These are phyloP conservation scores for Melinaea menophilus DNA, from an alignment of 2,888 invertebrate genomes.

Conservation along the genomic window DNA sequence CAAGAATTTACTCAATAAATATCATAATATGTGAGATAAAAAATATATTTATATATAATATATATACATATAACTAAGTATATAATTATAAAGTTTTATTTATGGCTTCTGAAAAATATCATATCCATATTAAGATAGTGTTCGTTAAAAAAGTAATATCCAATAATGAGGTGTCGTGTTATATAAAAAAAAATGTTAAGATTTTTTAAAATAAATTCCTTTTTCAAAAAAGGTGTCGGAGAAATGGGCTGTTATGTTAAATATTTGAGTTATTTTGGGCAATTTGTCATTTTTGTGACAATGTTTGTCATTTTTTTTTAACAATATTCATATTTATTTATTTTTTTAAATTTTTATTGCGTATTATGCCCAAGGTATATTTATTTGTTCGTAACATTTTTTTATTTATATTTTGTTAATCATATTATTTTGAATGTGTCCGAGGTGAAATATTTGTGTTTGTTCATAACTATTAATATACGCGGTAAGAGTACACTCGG, in stretches of 20 bases:
- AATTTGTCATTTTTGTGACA: constrained; percentile 31
- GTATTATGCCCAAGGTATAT: not conserved
- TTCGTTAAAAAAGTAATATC: constrained; percentile 29
- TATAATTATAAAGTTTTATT: no score
- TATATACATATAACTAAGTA: no score
- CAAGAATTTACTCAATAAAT: no score
- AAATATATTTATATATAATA: no score
- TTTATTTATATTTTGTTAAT: not conserved
- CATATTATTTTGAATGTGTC: not conserved
- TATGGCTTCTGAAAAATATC: no score
- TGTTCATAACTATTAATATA: constrained; percentile 7
- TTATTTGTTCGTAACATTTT: constrained; percentile 5
- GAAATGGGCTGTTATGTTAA: constrained; percentile 18
- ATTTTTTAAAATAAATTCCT: constrained; percentile 25
- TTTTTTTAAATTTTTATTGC: not conserved
- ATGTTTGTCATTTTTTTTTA: constrained; percentile 11
- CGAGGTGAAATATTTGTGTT: constrained; percentile 1
- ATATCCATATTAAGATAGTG: constrained; percentile 3
- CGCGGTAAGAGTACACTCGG: constrained; percentile 7
- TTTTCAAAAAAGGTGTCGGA: constrained; percentile 16
- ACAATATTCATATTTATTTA: not conserved
- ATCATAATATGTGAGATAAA: no score
- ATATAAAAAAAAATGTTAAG: constrained; percentile 35
- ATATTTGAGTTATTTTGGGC: constrained; percentile 14
- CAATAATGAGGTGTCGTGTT: constrained; percentile 46